Evolutionary conservation across 1,140 invertebrate genomes (phyloP).

Genomic region (Rhyacophila brunnea): DNA sequence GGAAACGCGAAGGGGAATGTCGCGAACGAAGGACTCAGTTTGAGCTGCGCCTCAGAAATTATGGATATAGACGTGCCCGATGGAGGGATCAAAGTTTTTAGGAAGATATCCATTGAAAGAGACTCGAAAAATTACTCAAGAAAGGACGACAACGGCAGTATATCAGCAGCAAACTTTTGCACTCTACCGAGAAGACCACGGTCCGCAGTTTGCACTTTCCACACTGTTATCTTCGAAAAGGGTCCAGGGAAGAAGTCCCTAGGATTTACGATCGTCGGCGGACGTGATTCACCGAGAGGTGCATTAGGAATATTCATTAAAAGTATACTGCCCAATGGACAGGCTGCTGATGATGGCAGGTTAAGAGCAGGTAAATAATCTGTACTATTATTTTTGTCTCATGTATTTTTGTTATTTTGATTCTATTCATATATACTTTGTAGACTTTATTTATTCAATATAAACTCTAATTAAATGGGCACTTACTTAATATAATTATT

Average conservation of each 20-base stretch:
- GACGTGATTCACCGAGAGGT: constrained; percentile 83
- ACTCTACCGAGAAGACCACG: constrained; percentile 67
- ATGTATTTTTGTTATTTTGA: no score
- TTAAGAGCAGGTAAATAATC: constrained; percentile 70
- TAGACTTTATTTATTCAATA: no score
- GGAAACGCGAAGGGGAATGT: constrained; percentile 43
- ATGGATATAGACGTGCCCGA: constrained; percentile 51
- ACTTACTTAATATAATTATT: no score
- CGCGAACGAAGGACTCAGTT: constrained; percentile 28
- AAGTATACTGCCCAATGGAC: constrained; percentile 82
- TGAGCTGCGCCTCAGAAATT: constrained; percentile 48
- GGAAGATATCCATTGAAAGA: constrained; percentile 38
- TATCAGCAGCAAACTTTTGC: constrained; percentile 65
- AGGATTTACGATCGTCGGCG: constrained; percentile 90
- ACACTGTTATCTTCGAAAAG: constrained; percentile 79
- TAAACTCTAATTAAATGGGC: no score
- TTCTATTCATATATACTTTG: no score
- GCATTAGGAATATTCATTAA: constrained; percentile 89
- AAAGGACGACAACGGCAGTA: constrained; percentile 44
- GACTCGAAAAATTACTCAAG: constrained; percentile 38
- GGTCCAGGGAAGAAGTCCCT: constrained; percentile 81
- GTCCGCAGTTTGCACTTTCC: constrained; percentile 65
- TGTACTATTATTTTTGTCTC: not conserved
- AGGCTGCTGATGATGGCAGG: constrained; percentile 81
- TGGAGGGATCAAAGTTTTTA: constrained; percentile 36